These are phyloP conservation scores for Phylloscopus trochilus DNA, from an alignment of 2,113 vertebrate species.

Conservation along the genomic window DNA sequence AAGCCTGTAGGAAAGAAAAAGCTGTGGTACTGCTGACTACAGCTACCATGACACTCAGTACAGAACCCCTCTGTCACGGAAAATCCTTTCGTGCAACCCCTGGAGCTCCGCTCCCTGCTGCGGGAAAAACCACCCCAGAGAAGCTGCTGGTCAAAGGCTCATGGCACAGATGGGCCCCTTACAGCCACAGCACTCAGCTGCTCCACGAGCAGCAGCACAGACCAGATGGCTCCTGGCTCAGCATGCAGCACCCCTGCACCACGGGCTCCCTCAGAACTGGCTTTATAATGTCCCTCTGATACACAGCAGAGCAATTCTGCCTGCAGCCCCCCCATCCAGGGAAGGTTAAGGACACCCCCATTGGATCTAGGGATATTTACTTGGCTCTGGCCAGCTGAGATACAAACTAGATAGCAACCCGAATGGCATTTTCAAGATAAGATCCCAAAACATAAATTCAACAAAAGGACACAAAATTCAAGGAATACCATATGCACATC, in stretches of 20 bases:
- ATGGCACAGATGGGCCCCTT: neutral
- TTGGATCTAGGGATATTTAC: neutral
- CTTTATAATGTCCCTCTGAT: neutral
- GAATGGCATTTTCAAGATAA: neutral
- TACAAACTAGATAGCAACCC: neutral
- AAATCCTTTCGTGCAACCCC: neutral
- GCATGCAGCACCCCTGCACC: neutral
- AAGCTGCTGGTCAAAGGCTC: neutral
- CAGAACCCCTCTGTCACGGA: neutral
- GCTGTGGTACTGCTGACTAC: neutral
- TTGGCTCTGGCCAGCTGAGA: neutral
- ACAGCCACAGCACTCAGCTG: neutral
- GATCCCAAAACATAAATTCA: neutral
- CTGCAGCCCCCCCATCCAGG: neutral
- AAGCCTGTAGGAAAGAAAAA: neutral
- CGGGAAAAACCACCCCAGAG: neutral
- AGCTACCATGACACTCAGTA: neutral
- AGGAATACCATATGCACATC: neutral
- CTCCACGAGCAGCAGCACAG: neutral
- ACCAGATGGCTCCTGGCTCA: neutral
- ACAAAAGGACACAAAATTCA: neutral
- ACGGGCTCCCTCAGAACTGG: neutral
- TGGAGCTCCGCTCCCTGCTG: neutral
- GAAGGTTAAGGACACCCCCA: neutral
- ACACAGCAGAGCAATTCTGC: neutral